Conservation (phyloP, 2,888 invertebrate species). For the Chrysomela aeneicollis region DNA sequence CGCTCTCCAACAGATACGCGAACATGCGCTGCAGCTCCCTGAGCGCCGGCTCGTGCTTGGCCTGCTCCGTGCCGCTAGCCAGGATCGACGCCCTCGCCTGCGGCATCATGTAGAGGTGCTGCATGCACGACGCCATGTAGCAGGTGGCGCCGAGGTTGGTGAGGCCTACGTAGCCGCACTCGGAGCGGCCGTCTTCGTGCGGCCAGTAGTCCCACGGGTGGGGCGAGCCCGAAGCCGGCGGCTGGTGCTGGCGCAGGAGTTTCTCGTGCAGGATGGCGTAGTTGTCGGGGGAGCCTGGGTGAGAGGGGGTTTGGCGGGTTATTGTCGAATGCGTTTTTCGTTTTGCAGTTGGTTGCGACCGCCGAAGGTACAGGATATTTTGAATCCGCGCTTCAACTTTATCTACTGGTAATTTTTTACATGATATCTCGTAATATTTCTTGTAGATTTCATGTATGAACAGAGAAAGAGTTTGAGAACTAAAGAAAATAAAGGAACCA, state of each 20-base stretch:
- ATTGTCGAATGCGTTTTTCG: too few relatives aligned
- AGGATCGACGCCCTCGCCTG: constrained; percentile 87
- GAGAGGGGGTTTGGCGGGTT: too few relatives aligned
- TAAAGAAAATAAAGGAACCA: too few relatives aligned
- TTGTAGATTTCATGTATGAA: too few relatives aligned
- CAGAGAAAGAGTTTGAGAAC: too few relatives aligned
- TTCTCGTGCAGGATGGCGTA: constrained; percentile 85
- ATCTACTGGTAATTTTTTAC: too few relatives aligned
- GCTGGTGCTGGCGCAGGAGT: constrained; percentile 85
- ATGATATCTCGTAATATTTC: too few relatives aligned
- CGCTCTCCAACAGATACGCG: constrained; percentile 92
- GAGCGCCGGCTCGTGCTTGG: constrained; percentile 83
- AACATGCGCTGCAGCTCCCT: constrained; percentile 94
- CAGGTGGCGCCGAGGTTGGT: constrained; percentile 96
- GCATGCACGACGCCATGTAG: constrained; percentile 98
- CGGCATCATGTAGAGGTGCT: constrained; percentile 97
- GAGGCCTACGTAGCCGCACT: constrained; percentile 87
- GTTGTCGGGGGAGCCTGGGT: constrained; percentile 76
- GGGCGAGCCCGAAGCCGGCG: constrained; percentile 82
- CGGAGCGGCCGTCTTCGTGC: constrained; percentile 91
- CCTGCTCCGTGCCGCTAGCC: constrained; percentile 73
- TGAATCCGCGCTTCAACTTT: too few relatives aligned
- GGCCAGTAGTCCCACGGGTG: constrained; percentile 99
- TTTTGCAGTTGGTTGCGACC: too few relatives aligned
- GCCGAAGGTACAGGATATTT: too few relatives aligned